Percentiles rank a stretch among this genome's conserved stretches.
phyloP scores from a whole-genome alignment of 2,888 invertebrate species.

The Stramonita haemastoma region DNA sequence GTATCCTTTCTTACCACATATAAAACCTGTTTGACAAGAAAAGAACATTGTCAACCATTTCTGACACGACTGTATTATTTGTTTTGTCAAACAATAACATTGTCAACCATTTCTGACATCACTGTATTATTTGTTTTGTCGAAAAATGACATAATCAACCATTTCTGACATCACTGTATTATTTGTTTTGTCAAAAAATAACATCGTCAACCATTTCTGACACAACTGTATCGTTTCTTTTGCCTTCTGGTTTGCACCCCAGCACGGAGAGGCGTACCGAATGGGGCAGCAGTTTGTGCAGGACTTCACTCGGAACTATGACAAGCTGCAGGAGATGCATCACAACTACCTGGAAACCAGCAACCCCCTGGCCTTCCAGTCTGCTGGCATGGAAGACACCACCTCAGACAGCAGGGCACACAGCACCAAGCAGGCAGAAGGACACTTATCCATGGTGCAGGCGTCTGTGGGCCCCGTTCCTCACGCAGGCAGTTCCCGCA shows the following conservation, averaged over 20 bases:
- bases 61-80: no score
- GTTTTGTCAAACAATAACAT: no score
- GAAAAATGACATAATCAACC: no score
- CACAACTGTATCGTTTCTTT: background rate
- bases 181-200: no score
- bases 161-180: no score
- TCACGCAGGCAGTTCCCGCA: background rate
- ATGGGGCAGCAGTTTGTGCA: slow-evolving; percentile 57
- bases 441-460: slow-evolving; percentile 10
- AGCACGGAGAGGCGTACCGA: slow-evolving; percentile 45
- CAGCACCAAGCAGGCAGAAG: background rate
- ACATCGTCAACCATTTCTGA: no score
- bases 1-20: no score
- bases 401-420: background rate
- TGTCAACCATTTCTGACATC: no score
- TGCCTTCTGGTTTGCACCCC: background rate
- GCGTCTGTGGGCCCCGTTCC: slow-evolving; percentile 11
- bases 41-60: no score
- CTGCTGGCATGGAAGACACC: background rate
- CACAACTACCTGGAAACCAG: background rate
- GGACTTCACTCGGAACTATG: slow-evolving; percentile 44
- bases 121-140: no score
- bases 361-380: background rate
- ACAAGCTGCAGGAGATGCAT: slow-evolving; percentile 18
- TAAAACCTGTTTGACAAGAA: no score